These are phyloP conservation scores for Lordiphosa clarofinis DNA, from an alignment of 1,140 invertebrate species.

Conservation along the genomic window DNA sequence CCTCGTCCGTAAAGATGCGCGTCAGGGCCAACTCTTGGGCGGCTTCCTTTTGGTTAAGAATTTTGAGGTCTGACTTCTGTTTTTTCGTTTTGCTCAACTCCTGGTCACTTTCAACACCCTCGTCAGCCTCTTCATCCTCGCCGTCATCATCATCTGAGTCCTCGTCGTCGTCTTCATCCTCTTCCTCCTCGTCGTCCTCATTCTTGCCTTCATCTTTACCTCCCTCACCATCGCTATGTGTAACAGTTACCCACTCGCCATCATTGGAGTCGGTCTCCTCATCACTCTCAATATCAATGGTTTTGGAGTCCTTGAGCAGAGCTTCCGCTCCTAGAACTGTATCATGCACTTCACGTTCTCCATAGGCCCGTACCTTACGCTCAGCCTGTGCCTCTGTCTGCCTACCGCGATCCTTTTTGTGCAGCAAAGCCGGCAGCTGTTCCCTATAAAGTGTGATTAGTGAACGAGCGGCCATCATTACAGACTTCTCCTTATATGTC, in stretches of 20 bases:
- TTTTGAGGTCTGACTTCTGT: constrained; percentile 81
- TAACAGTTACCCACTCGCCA: constrained; percentile 76
- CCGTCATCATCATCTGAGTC: constrained; percentile 45
- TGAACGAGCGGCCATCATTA: constrained; percentile 97
- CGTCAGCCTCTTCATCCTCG: constrained; percentile 56
- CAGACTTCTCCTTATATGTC: constrained; percentile 95
- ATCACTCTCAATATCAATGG: constrained; percentile 80
- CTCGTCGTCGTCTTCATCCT: constrained; percentile 37
- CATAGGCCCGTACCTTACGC: constrained; percentile 88
- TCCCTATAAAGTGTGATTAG: constrained; percentile 94
- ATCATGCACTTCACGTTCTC: constrained; percentile 88
- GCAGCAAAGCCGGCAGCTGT: constrained; percentile 93
- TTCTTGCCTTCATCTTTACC: no score
- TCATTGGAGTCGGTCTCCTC: constrained; percentile 80
- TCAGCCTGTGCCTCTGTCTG: constrained; percentile 91
- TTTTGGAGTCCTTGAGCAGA: constrained; percentile 83
- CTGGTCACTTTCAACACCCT: constrained; percentile 45
- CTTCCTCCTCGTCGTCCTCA: no score
- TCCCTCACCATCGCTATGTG: constrained; percentile 72
- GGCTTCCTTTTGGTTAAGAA: constrained; percentile 72
- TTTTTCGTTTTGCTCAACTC: constrained; percentile 48
- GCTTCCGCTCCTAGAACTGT: constrained; percentile 95
- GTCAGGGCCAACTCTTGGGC: constrained; percentile 81
- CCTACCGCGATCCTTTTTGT: constrained; percentile 94
- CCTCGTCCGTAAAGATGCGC: constrained; percentile 95